Evolutionary conservation across 1,140 invertebrate species (phyloP).

Genomic region (Drosophila simulans): DNA sequence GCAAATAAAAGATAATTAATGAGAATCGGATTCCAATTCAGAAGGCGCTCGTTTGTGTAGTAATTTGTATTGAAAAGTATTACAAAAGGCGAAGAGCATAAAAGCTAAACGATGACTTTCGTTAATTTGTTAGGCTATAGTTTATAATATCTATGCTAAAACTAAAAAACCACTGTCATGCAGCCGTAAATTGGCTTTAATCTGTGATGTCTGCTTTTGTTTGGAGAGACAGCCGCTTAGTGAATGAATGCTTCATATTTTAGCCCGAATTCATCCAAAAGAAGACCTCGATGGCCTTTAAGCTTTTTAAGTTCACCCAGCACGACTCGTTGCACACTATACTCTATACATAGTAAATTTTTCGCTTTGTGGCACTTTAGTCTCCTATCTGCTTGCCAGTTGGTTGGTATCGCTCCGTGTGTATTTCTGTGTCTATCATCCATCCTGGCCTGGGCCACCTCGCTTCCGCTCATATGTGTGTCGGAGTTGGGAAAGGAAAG

Average conservation of each 20-base stretch:
- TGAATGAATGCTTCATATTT: not conserved
- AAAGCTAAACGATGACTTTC: no score
- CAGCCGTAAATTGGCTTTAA: not conserved
- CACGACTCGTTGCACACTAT: no score
- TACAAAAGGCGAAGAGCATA: no score
- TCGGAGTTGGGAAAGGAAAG: conserved; percentile 38
- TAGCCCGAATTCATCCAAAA: not conserved
- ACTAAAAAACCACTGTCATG: no score
- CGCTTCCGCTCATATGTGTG: conserved; percentile 31
- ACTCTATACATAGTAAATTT: not conserved
- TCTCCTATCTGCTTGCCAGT: conserved; percentile 11
- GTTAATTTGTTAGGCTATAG: no score
- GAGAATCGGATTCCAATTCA: conserved; percentile 1
- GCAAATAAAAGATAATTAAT: conserved; percentile 18
- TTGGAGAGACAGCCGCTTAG: not conserved
- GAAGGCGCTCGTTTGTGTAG: not conserved
- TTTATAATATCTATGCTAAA: no score
- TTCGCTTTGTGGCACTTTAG: conserved; percentile 8
- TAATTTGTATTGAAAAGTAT: not conserved
- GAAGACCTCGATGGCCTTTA: not conserved
- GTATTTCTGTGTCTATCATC: conserved; percentile 13
- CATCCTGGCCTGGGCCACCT: conserved; percentile 7
- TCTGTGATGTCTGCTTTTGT: not conserved
- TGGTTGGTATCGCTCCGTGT: conserved; percentile 3
- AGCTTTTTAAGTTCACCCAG: conserved; percentile 1